Evolutionary conservation across 2,113 vertebrate genomes (phyloP).

Genomic region (Macaca fascicularis): T2T-MFA8v1.1 NC_088379.1:189537501-189538000

Average conservation of each 20-base stretch:
- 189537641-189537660: background rate
- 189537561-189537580: background rate
- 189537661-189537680: background rate
- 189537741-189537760: background rate
- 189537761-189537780: background rate
- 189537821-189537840: background rate
- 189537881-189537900: background rate
- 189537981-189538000: background rate
- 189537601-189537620: background rate
- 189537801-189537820: background rate
- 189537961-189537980: background rate
- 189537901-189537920: background rate
- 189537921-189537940: background rate
- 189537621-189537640: background rate
- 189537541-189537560: rapidly evolving
- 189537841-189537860: background rate
- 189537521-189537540: background rate
- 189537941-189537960: background rate
- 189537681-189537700: background rate
- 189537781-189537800: background rate
- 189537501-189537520: background rate
- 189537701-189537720: no score
- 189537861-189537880: rapidly evolving
- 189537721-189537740: background rate
- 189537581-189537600: rapidly evolving